Conservation (phyloP, 2,888 invertebrate species). For the Neocrepidodera transversa region DNA sequence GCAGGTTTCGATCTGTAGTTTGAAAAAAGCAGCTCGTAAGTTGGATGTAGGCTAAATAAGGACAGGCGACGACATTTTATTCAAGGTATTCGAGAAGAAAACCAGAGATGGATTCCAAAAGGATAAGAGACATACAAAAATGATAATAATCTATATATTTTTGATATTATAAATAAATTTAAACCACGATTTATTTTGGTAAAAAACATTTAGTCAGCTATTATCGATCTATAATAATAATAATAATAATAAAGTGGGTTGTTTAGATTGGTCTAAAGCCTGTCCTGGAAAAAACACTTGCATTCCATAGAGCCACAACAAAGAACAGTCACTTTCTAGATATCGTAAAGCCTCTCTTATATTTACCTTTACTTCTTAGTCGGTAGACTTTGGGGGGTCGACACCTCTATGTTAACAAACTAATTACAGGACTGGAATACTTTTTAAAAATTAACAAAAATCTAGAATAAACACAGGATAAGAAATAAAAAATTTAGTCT, state of each 20-base stretch:
- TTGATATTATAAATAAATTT: too few species aligned
- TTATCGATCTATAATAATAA: too few species aligned
- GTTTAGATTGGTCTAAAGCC: too few species aligned
- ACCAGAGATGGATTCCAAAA: neutral
- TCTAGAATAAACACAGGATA: too few species aligned
- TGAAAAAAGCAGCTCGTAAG: constrained; percentile 19
- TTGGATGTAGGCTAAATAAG: constrained; percentile 25
- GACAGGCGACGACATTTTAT: constrained; percentile 24
- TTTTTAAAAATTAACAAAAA: too few species aligned
- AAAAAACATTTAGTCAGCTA: too few species aligned
- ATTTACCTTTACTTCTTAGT: constrained; percentile 29
- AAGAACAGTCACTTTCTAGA: constrained; percentile 29
- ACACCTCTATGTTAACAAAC: constrained; percentile 26
- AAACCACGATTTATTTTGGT: too few species aligned
- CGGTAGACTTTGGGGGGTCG: constrained; percentile 23
- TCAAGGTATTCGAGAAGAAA: constrained; percentile 22
- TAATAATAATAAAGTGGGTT: too few species aligned
- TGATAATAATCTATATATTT: too few species aligned
- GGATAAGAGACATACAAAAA: too few species aligned
- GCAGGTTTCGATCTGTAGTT: constrained; percentile 20
- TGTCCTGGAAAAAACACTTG: constrained; percentile 16
- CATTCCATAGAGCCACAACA: constrained; percentile 32
- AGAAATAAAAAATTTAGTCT: too few species aligned
- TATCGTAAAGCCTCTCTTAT: constrained; percentile 31
- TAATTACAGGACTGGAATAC: constrained; percentile 8